A percentile compares a stretch with the other conserved stretches of the same genome.
Conservation (phyloP, 2,888 invertebrate species). For the Chloroclysta siterata region DNA sequence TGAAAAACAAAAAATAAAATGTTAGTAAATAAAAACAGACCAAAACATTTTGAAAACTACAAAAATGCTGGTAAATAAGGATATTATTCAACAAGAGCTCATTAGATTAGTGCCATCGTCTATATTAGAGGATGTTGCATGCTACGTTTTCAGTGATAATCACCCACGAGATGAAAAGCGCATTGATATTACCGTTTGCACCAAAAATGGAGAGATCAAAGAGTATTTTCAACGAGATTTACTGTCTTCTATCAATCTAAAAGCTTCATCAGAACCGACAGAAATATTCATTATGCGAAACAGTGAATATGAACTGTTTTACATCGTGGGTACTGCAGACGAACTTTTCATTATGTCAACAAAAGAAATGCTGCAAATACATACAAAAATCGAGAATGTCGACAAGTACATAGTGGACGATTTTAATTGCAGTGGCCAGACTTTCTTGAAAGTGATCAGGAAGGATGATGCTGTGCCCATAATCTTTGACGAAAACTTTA, state of each 20-base stretch:
- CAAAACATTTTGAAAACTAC: neutral
- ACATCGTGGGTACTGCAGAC: constrained; percentile 55
- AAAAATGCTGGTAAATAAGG: constrained; percentile 39
- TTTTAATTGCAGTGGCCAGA: constrained; percentile 55
- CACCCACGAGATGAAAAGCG: constrained; percentile 61
- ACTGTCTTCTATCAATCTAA: constrained; percentile 51
- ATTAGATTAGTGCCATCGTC: constrained; percentile 59
- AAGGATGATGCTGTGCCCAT: constrained; percentile 68
- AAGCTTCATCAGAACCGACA: constrained; percentile 37
- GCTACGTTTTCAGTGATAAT: constrained; percentile 69
- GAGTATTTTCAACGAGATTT: constrained; percentile 65
- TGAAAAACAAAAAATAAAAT: neutral
- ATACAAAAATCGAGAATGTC: constrained; percentile 55
- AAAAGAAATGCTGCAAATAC: constrained; percentile 49
- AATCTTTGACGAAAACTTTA: constrained; percentile 68
- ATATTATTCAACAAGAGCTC: constrained; percentile 55
- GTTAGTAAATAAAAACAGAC: too few relatives aligned
- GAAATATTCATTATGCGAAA: constrained; percentile 65
- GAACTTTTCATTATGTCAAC: constrained; percentile 62
- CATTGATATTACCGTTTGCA: constrained; percentile 67
- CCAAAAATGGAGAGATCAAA: constrained; percentile 60
- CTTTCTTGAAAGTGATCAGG: constrained; percentile 56
- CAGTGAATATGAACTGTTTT: constrained; percentile 60
- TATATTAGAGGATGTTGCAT: constrained; percentile 55
- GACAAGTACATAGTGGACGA: constrained; percentile 60